Base-by-base conservation (phyloP, 1,140 invertebrate genomes). In the Cylas formicarius region DNA sequence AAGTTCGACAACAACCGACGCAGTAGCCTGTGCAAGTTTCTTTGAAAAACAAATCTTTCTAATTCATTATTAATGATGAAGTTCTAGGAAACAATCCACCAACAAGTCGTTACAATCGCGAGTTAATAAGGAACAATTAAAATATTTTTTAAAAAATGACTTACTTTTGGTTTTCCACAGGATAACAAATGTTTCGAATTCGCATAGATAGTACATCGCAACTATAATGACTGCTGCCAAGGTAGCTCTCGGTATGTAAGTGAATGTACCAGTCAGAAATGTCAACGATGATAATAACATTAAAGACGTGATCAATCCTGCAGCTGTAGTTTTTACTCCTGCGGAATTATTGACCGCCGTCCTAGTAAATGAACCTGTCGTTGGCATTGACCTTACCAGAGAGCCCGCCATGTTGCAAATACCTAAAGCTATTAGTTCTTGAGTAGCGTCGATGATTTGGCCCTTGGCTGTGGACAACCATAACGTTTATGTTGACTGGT, bases 261-360 rank as follows among this genome's bases (percentile, higher is more conserved):
- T 72, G 55, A 88, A 87, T 14, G 77, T 78, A 1, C 76, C 73
- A 2, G 85, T 86, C 3, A 90, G 66, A 45, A 86, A 73, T 17
- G 73, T 74, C 8, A 86, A 70, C 0, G 83, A 77, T 41, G 86
- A 52, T 26, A 90, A 60, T 2, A 89, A 78, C 29, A 87, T 60
- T n/a, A 62, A 54, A 54, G 78, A 84, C 10, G 83, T 86, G 20
- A 84, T 71, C 14, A 90, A 37, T n/a, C 44, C 88, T 13, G 86
- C 87, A 39, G 88, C 75, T 2, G 87, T 79, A 1, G 90, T 93
- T 56, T 75, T 74, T 0, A 94, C 92, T 16, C 92, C 91, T 53
- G 88, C 91, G 16, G 86, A 82, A 59, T 90, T 82, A 67, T 95
- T 95, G 2, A 97, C 80, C 2, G 91, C 91, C 14, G 90, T 92